Percentiles rank a stretch among this genome's conserved stretches.
Evolutionary conservation across 2,113 vertebrate species (phyloP).

Genomic region (Etia nguti): DNA sequence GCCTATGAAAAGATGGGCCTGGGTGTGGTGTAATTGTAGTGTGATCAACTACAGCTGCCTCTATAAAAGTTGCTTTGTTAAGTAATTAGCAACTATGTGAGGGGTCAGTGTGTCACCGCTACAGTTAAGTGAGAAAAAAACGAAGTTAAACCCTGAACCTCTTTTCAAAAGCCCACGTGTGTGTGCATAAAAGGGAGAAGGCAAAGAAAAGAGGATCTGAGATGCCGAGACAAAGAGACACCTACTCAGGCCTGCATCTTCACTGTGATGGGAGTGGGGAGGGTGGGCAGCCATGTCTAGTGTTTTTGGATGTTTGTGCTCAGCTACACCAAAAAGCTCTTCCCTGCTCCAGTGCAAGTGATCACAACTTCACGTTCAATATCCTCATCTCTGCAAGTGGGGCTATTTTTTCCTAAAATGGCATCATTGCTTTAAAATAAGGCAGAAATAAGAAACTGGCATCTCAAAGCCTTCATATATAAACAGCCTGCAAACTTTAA

Average conservation of each 20-base stretch:
- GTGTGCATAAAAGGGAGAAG: not conserved
- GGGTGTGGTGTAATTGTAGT: not conserved
- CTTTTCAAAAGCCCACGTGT: not conserved
- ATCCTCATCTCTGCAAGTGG: not conserved
- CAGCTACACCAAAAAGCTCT: not conserved
- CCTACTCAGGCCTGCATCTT: not conserved
- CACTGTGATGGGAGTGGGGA: not conserved
- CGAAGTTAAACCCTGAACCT: not conserved
- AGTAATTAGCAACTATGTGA: not conserved
- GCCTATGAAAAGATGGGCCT: not conserved
- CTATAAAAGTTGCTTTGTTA: not conserved
- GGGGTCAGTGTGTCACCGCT: not conserved
- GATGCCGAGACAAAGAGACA: not conserved
- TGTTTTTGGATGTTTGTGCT: not conserved
- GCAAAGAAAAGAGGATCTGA: not conserved
- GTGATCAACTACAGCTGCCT: not conserved
- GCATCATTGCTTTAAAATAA: not conserved
- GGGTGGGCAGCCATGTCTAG: rapidly evolving
- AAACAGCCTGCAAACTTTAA: not conserved
- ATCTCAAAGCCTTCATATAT: not conserved
- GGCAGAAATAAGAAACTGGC: not conserved
- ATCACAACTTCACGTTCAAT: not conserved
- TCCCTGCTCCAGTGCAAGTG: not conserved
- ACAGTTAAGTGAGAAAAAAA: not conserved
- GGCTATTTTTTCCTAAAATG: not conserved